Evolutionary conservation across 2,113 vertebrate genomes (phyloP).

Genomic region (Corvus cornix): DNA sequence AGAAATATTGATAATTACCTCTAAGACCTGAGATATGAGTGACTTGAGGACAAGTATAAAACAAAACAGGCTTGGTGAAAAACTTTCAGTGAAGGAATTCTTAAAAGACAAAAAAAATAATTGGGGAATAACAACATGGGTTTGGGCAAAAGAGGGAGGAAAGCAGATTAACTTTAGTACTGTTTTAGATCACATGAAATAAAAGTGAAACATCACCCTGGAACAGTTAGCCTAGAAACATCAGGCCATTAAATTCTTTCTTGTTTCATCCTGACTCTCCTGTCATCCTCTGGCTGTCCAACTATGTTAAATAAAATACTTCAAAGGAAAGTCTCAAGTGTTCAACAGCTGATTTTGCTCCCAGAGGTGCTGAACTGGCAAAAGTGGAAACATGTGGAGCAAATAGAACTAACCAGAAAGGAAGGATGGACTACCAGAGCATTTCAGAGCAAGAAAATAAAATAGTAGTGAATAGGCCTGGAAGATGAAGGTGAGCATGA

Average conservation of each 20-base stretch:
- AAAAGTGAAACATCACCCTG: neutral
- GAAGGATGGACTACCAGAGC: neutral
- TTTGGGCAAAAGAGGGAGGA: neutral
- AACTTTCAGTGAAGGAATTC: neutral
- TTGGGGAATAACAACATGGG: neutral
- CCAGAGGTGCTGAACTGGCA: constrained; percentile 44
- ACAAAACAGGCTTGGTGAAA: neutral
- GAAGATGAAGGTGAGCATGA: neutral
- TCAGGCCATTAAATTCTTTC: neutral
- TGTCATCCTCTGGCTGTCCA: constrained; percentile 27
- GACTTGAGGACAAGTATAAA: neutral
- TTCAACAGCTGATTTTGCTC: constrained; percentile 40
- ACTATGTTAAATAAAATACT: neutral
- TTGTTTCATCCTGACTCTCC: constrained; percentile 6
- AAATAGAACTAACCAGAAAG: constrained; percentile 4
- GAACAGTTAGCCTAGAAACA: neutral
- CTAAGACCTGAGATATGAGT: neutral
- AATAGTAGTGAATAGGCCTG: neutral
- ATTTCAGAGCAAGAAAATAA: constrained; percentile 6
- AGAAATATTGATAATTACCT: neutral
- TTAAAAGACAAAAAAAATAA: neutral
- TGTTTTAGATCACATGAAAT: neutral
- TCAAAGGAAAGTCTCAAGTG: constrained; percentile 5
- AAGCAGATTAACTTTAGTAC: neutral
- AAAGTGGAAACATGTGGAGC: neutral